A percentile compares a stretch with the other conserved stretches of the same genome.
Conservation (phyloP, 2,113 vertebrate genomes). For the Aegithalos caudatus region DNA sequence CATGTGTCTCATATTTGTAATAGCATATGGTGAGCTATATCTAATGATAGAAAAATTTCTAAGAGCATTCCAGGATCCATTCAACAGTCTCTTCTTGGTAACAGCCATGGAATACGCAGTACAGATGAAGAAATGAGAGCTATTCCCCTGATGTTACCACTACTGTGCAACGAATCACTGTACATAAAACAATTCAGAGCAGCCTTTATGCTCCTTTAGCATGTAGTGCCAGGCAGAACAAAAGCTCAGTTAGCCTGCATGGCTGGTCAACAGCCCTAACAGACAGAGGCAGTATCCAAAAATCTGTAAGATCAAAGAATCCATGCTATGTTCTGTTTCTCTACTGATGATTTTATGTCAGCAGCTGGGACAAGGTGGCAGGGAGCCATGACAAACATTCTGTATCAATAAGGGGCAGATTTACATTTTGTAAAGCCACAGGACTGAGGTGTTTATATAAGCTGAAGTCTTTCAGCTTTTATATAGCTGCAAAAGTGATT, state of each 20-base stretch:
- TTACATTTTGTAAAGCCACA: background rate
- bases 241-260: background rate
- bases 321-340: background rate
- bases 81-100: background rate
- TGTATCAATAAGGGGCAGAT: background rate
- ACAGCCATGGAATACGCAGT: background rate
- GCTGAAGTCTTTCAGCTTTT: background rate
- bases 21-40: background rate
- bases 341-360: background rate
- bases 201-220: background rate
- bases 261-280: background rate
- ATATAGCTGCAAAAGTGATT: background rate
- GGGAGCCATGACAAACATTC: constrained; percentile 6
- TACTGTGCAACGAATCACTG: background rate
- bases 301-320: background rate
- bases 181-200: background rate
- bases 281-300: background rate
- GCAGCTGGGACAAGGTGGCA: background rate
- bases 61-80: background rate
- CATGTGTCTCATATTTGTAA: fast-evolving
- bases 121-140: background rate
- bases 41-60: background rate
- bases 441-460: background rate
- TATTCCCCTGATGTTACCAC: background rate
- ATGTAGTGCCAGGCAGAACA: background rate